Evolutionary conservation across 2,113 vertebrate genomes (phyloP).

Genomic region (Pseudolaguvia tuberculata): DNA sequence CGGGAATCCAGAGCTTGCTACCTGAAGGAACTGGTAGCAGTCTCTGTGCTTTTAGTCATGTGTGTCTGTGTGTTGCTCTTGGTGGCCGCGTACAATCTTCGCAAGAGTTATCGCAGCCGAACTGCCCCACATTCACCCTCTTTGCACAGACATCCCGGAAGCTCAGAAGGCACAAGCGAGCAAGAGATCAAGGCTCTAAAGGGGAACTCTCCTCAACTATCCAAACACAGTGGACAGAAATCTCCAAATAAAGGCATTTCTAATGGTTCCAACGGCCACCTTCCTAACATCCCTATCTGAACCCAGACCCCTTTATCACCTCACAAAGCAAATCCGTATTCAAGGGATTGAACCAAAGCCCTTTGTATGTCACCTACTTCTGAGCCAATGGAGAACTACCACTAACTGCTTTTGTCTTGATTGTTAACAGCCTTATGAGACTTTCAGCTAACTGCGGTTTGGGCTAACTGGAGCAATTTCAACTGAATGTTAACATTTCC

Average conservation of each 20-base stretch:
- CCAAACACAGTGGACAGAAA: conserved; percentile 49
- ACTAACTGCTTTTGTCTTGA: neutral
- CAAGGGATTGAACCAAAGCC: neutral
- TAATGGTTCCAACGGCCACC: conserved; percentile 60
- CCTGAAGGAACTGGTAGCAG: conserved; percentile 64
- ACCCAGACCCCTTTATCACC: no score
- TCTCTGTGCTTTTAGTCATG: conserved; percentile 62
- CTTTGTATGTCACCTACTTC: conserved; percentile 17
- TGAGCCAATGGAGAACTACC: conserved; percentile 21
- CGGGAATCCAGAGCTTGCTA: conserved; percentile 40
- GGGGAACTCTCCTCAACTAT: conserved; percentile 12
- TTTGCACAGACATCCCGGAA: neutral
- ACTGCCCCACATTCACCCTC: conserved; percentile 49
- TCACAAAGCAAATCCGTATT: neutral
- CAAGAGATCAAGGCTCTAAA: conserved; percentile 55
- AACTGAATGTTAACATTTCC: no score
- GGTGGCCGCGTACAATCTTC: conserved; percentile 49
- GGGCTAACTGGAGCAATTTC: neutral
- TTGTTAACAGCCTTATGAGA: neutral
- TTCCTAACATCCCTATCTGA: conserved; percentile 69
- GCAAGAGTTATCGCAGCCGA: conserved; percentile 48
- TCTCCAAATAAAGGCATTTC: conserved; percentile 42
- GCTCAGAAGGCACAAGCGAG: neutral
- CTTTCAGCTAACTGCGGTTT: neutral
- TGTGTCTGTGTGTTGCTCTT: conserved; percentile 57